Conservation (phyloP, 2,797 vertebrate genomes). For the Eidolon dupreanum region DNA sequence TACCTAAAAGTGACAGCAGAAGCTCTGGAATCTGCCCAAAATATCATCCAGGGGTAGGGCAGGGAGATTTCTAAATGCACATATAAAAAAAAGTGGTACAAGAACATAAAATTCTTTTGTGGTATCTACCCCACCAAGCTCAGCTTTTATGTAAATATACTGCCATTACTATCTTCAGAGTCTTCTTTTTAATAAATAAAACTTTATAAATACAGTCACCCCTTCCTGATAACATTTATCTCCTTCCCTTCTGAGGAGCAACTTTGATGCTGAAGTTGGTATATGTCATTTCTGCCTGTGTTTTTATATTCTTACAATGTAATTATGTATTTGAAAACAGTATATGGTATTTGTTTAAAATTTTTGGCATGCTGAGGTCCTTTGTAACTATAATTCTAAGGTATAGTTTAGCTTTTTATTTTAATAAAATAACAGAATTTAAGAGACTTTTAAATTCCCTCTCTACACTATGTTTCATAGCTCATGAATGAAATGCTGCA, state of each 20-base stretch:
- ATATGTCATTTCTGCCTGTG: not conserved
- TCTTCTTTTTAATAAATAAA: conserved; percentile 23
- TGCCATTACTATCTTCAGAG: not conserved
- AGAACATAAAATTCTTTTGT: not conserved
- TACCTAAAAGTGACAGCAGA: not conserved
- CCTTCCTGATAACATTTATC: not conserved
- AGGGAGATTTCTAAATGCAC: not conserved
- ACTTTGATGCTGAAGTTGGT: not conserved
- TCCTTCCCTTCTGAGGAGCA: not conserved
- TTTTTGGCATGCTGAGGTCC: not conserved
- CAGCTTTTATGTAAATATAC: not conserved
- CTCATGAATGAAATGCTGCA: not conserved
- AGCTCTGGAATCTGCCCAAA: not conserved
- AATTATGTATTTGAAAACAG: conserved; percentile 22
- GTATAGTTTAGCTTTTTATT: not conserved
- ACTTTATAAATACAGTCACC: not conserved
- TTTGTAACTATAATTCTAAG: not conserved
- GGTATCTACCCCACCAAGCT: not conserved
- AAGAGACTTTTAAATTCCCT: not conserved
- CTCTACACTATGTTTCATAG: not conserved
- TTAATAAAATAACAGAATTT: not conserved
- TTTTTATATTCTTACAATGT: not conserved
- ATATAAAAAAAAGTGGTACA: not conserved
- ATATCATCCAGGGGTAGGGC: not conserved
- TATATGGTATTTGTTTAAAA: not conserved